Conservation (phyloP, 23 tunicate species). For the Trididemnum nubilum region DNA sequence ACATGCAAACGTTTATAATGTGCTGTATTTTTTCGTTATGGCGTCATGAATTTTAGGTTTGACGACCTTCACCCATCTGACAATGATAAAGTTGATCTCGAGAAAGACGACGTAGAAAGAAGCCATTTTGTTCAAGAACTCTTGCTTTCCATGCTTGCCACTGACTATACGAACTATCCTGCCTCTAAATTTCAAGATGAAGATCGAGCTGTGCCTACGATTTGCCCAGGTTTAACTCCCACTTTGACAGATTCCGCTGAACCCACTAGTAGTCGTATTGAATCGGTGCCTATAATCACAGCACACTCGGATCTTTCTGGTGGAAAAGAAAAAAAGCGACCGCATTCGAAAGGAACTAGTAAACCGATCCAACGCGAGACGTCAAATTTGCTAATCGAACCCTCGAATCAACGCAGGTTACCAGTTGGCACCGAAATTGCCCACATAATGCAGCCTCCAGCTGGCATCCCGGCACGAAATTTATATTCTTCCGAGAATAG, state of each 20-base stretch:
- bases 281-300: neutral
- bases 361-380: neutral
- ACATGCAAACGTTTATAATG: too few relatives aligned
- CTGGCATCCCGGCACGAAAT: neutral
- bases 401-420: neutral
- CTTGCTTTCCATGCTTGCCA: conserved; percentile 47
- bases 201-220: neutral
- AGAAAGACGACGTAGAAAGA: conserved; percentile 47
- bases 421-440: neutral
- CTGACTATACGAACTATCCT: neutral
- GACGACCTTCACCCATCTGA: conserved; percentile 38
- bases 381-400: neutral
- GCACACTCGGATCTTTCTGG: neutral
- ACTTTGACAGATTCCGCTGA: neutral
- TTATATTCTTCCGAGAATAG: neutral
- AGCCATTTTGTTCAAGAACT: conserved; percentile 77
- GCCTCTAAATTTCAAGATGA: neutral
- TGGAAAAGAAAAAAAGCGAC: neutral
- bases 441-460: neutral
- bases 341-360: neutral
- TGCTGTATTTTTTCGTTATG: too few relatives aligned
- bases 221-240: neutral
- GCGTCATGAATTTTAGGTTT: too few relatives aligned
- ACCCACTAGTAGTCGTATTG: neutral
- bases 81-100: conserved; percentile 33